Evolutionary conservation across 2,888 invertebrate species (phyloP), one percentile per base, ranked within the genome.

Genomic region (Mesorhabditis sp.): DNA sequence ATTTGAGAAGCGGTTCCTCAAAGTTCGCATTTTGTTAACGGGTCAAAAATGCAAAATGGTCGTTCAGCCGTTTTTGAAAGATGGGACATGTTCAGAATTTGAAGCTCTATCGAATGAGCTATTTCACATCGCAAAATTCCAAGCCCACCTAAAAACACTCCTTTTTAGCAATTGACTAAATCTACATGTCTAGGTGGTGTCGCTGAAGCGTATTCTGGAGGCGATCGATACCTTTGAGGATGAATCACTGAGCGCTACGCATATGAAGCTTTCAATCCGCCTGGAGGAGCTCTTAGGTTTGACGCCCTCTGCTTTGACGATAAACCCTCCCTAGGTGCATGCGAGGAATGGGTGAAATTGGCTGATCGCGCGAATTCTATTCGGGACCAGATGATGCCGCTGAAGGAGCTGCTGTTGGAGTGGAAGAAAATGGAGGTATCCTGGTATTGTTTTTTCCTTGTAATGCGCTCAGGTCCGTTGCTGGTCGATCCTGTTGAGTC

Each of bases 181-280:
- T 5, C 5, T 15, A 63, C 4, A 4, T 42, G 5, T 58, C 2
- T 15, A 74, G 74, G 74, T 83, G 10, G 77, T 74, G 10, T 69
- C 82, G 43, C 72, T 84, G 42, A 70, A 73, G 65, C 70, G 74
- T 1, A 76, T 84, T 41, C 61, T 78, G 10, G 70, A 68, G 1
- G 66, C 74, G 0, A 75, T 83, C 42, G 74, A 76, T 15, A 69
- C 69, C n/a, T 83, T 84, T 66, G 65, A 74, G 44, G 65, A 70
- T 13, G 66, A 71, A 2, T 70, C 79, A 4, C 72, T 79, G 4
- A 91, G 91, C 0, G 91, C 92, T 74, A 92, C 96, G 0, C 88
- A 97, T 4, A 92, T 93, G 72, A 91, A 94, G 76, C 94, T 93
- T 84, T 90, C 95, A 2, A 92, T 92, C 0, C 95, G 95, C 0